Evolutionary conservation across 2,113 vertebrate genomes (phyloP).

Genomic region (Cinclus mexicanus): DNA sequence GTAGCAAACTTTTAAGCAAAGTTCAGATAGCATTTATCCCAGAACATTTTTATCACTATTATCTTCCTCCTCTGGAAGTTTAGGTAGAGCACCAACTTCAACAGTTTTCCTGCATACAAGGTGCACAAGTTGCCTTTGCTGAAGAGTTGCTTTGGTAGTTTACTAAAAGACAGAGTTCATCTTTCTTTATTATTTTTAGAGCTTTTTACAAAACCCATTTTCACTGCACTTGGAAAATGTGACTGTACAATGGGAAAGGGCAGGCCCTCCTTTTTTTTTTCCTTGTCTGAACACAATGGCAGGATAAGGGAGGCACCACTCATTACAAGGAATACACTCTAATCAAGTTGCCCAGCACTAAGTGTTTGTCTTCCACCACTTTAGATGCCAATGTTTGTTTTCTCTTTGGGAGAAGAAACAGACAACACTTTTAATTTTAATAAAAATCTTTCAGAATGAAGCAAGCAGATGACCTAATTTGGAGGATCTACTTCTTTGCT

Average conservation of each 20-base stretch:
- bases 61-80: neutral
- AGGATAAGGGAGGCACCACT: conserved; percentile 70
- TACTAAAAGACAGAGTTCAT: conserved; percentile 3
- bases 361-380: conserved; percentile 24
- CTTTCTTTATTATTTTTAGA: neutral
- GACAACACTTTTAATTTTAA: conserved; percentile 27
- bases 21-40: neutral
- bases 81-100: neutral
- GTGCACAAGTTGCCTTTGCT: neutral
- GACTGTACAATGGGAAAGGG: conserved; percentile 56
- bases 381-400: conserved; percentile 56
- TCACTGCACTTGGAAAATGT: conserved; percentile 60
- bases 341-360: conserved; percentile 54
- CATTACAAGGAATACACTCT: conserved; percentile 56
- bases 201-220: conserved; percentile 32
- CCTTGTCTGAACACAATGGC: conserved; percentile 60
- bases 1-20: neutral
- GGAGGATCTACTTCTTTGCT: neutral
- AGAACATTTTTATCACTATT: neutral
- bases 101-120: neutral
- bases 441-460: conserved; percentile 37
- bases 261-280: neutral
- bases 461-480: conserved; percentile 21
- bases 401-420: conserved; percentile 32
- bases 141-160: neutral